Conservation (phyloP, 1,140 invertebrate genomes). For the Conopomorpha cramerella region DNA sequence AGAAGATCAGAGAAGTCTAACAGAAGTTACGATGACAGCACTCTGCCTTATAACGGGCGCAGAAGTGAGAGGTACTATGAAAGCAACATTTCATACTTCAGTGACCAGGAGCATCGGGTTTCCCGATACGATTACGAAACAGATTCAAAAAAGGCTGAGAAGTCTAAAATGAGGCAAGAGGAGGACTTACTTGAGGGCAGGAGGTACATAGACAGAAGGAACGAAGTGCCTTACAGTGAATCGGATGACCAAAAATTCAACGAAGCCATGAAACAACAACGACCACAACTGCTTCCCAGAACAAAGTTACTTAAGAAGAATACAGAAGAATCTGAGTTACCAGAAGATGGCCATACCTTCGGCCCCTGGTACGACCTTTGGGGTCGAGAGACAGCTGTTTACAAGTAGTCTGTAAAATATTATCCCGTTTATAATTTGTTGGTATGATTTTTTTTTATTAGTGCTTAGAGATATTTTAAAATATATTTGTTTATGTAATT, state of each 20-base stretch:
- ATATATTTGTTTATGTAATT: too few relatives aligned
- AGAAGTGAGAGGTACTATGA: slow-evolving; percentile 61
- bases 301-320: slow-evolving; percentile 67
- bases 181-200: slow-evolving; percentile 54
- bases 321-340: slow-evolving; percentile 52
- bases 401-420: slow-evolving; percentile 36
- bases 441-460: slow-evolving; percentile 9
- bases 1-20: slow-evolving; percentile 37
- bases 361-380: slow-evolving; percentile 88
- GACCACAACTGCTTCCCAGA: slow-evolving; percentile 68
- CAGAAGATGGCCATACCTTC: slow-evolving; percentile 70
- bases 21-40: slow-evolving; percentile 50
- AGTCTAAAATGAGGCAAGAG: slow-evolving; percentile 53
- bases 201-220: slow-evolving; percentile 40
- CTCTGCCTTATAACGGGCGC: slow-evolving; percentile 42
- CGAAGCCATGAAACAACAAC: slow-evolving; percentile 60
- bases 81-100: slow-evolving; percentile 46
- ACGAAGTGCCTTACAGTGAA: slow-evolving; percentile 61
- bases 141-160: slow-evolving; percentile 63
- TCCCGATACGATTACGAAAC: slow-evolving; percentile 63
- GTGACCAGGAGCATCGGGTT: slow-evolving; percentile 56
- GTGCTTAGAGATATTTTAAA: too few relatives aligned
- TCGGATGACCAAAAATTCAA: slow-evolving; percentile 69
- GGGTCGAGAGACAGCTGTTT: slow-evolving; percentile 63
- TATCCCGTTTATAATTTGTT: slow-evolving; percentile 8